Evolutionary conservation across 2,888 invertebrate genomes (phyloP).

Genomic region (Nomada fucata): DNA sequence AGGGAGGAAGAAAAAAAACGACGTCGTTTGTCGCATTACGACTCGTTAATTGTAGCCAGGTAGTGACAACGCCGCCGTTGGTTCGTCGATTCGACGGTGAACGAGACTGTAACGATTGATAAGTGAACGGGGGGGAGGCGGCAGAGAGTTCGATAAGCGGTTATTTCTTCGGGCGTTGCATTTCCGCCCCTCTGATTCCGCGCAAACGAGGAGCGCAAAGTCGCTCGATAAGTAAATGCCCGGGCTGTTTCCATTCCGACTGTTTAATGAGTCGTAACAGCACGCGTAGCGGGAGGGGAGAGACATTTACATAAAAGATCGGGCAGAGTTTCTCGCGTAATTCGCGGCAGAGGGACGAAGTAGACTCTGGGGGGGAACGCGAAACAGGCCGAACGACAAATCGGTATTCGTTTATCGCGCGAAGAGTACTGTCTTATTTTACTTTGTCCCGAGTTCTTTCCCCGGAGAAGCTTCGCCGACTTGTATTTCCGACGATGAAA

Average conservation of each 20-base stretch:
- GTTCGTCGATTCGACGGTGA: constrained; percentile 16
- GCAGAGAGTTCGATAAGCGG: constrained; percentile 42
- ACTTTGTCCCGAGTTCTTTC: too few relatives aligned
- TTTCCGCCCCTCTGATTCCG: background rate
- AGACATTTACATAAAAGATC: constrained; percentile 58
- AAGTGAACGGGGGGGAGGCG: constrained; percentile 24
- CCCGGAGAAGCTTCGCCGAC: too few relatives aligned
- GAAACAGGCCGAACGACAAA: background rate
- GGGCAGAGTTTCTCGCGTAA: constrained; percentile 35
- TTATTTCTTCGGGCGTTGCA: constrained; percentile 41
- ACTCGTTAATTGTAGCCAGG: constrained; percentile 27
- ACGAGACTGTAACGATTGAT: constrained; percentile 46
- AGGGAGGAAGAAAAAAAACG: too few relatives aligned
- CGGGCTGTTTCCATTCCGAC: constrained; percentile 60
- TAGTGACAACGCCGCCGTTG: background rate
- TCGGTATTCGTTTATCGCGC: background rate
- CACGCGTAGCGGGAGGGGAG: constrained; percentile 38
- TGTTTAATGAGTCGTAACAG: constrained; percentile 69
- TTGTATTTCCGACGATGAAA: too few relatives aligned
- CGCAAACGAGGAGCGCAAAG: constrained; percentile 61
- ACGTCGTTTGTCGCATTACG: background rate
- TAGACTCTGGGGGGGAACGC: background rate
- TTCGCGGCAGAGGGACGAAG: background rate
- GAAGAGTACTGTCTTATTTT: too few relatives aligned
- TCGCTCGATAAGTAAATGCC: constrained; percentile 64